A percentile compares a stretch with the other conserved stretches of the same genome.
phyloP scores from a whole-genome alignment of 1,140 invertebrate genomes.

The Pseudomyrmex cubaensis region DNA sequence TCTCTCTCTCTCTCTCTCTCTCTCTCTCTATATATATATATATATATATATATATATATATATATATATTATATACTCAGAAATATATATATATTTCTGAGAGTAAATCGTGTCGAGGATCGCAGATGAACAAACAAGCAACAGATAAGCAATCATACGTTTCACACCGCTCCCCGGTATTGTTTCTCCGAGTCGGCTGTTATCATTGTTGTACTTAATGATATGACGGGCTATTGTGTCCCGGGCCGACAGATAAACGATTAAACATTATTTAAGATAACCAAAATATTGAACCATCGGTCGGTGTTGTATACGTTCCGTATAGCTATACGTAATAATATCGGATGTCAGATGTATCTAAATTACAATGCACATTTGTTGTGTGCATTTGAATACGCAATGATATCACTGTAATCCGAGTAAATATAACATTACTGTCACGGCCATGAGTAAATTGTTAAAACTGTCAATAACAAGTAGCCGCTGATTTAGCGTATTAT shows the following conservation, averaged over 20 bases:
- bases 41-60: no score
- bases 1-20: no score
- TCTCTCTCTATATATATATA: no score
- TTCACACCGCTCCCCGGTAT: background rate
- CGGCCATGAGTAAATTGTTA: conserved; percentile 37
- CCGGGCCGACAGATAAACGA: background rate
- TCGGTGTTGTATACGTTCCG: background rate
- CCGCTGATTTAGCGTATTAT: conserved; percentile 44
- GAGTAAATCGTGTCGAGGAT: background rate
- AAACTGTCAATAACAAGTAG: conserved; percentile 47
- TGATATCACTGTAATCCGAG: conserved; percentile 47
- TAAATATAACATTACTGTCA: conserved; percentile 32
- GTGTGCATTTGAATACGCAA: conserved; percentile 33
- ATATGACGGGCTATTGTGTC: background rate
- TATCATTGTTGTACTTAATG: conserved; percentile 39
- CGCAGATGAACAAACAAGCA: background rate
- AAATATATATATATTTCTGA: background rate
- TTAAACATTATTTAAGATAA: conserved; percentile 36
- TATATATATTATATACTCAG: no score
- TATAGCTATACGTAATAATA: conserved; percentile 15
- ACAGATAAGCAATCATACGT: conserved; percentile 21
- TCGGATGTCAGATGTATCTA: conserved; percentile 38
- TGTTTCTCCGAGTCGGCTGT: conserved; percentile 35
- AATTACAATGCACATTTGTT: conserved; percentile 31
- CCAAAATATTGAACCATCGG: conserved; percentile 27